phyloP scores from a whole-genome alignment of 2,113 vertebrate species.

The Cyanistes caeruleus region DNA sequence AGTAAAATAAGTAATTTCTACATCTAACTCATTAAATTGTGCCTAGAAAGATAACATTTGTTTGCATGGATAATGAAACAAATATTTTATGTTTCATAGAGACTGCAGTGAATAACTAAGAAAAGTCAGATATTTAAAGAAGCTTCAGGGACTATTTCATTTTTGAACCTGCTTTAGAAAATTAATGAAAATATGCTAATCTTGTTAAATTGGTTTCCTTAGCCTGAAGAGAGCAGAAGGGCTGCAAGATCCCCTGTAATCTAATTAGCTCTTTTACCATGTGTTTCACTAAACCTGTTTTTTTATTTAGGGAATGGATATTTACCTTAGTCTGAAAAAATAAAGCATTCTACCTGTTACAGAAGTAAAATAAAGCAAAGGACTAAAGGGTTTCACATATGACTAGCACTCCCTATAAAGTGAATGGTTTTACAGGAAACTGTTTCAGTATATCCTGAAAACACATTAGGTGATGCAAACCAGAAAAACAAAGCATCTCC shows the following conservation, averaged over 20 bases:
- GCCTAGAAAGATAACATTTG: background rate
- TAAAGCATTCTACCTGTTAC: conserved; percentile 52
- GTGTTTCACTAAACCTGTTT: conserved; percentile 52
- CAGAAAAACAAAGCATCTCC: conserved; percentile 50
- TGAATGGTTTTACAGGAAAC: conserved; percentile 4
- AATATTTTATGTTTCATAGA: background rate
- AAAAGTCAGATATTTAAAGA: background rate
- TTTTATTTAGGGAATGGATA: conserved; percentile 61
- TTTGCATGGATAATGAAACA: background rate
- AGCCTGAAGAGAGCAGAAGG: conserved; percentile 26
- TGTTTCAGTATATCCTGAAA: conserved; percentile 27
- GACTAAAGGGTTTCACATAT: conserved; percentile 38
- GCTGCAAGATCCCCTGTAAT: conserved; percentile 27
- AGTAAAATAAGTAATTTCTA: background rate
- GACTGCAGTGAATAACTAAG: background rate
- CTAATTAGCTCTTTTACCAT: conserved; percentile 44
- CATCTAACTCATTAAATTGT: background rate
- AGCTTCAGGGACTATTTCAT: background rate
- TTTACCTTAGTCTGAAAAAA: conserved; percentile 59
- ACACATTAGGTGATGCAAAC: conserved; percentile 41
- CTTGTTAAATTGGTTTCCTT: conserved; percentile 43
- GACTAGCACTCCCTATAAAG: background rate
- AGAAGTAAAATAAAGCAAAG: conserved; percentile 58
- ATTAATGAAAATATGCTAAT: conserved; percentile 39
- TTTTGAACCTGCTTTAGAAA: conserved; percentile 31